These are phyloP conservation scores for Todiramphus chloris DNA, from an alignment of 2,113 vertebrate species.

Conservation along the genomic window DNA sequence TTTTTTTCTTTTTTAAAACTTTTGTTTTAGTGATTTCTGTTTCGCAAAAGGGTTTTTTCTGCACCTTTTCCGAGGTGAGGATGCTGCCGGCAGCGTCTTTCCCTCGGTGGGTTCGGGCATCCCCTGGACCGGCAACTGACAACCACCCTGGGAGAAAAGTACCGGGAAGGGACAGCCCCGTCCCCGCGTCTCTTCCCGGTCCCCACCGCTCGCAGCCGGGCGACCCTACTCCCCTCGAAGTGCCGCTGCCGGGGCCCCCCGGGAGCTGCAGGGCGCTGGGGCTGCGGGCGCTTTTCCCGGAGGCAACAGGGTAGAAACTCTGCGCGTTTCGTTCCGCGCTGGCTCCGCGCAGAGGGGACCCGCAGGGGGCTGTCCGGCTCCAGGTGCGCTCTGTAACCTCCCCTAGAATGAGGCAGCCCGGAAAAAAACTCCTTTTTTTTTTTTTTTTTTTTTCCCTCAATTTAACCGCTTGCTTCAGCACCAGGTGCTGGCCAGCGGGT, in stretches of 20 bases:
- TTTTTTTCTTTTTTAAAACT: neutral
- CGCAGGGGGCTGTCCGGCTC: rapidly evolving
- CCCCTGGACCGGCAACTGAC: neutral
- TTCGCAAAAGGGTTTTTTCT: neutral
- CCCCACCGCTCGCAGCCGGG: neutral
- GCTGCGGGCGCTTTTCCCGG: neutral
- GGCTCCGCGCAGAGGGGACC: neutral
- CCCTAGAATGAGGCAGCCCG: rapidly evolving
- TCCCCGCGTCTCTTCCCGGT: neutral
- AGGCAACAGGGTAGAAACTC: neutral
- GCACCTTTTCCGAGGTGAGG: neutral
- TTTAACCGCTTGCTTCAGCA: rapidly evolving
- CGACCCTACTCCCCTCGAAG: neutral
- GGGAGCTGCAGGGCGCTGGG: neutral
- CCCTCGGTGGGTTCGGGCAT: neutral
- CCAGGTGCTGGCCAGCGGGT: neutral
- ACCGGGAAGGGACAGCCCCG: neutral
- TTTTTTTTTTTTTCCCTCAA: rapidly evolving
- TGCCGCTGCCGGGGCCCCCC: neutral
- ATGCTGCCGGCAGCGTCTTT: neutral
- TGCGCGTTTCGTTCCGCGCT: rapidly evolving
- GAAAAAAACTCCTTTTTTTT: neutral
- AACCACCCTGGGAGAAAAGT: neutral
- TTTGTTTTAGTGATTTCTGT: too few relatives aligned
- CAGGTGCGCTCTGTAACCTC: neutral